Evolutionary conservation across 30 jellyfish, hydroid and myxozoan genomes (phyloP).

Genomic region (Clytia hemisphaerica): DNA sequence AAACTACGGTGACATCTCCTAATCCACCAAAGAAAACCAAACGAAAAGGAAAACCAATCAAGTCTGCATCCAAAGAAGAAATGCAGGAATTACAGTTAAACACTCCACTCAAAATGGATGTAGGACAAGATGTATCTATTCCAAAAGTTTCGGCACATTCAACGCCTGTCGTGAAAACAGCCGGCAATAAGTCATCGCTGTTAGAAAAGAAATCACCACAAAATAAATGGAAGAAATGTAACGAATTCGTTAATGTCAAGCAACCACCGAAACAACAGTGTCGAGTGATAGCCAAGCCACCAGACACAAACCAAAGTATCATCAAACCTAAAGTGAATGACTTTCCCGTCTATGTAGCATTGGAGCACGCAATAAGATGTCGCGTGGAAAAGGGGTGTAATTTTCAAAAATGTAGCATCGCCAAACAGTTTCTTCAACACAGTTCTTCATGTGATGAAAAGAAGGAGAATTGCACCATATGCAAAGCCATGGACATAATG

Average conservation of each 20-base stretch:
- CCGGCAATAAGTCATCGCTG: no score
- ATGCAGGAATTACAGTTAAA: no score
- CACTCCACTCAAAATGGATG: no score
- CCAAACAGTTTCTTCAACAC: slow-evolving; percentile 1
- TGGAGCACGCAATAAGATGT: slow-evolving; percentile 9
- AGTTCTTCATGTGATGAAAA: not conserved
- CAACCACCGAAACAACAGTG: not conserved
- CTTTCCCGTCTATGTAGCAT: not conserved
- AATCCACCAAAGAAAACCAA: no score
- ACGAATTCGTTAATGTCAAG: not conserved
- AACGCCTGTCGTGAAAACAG: no score
- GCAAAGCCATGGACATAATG: slow-evolving; percentile 15
- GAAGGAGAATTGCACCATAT: slow-evolving; percentile 11
- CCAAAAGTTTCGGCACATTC: no score
- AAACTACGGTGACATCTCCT: no score
- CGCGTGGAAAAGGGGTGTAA: not conserved
- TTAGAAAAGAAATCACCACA: no score
- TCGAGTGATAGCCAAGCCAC: not conserved
- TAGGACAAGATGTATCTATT: no score
- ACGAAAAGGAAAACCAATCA: no score
- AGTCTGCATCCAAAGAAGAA: no score
- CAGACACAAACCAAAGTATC: not conserved
- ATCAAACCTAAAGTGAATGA: slow-evolving; percentile 1
- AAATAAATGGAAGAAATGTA: not conserved
- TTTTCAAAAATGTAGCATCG: not conserved